A percentile compares a stretch with the other conserved stretches of the same genome.
These are phyloP conservation scores for Autographa pulchrina DNA, from an alignment of 2,888 invertebrate genomes.

Conservation along the genomic window DNA sequence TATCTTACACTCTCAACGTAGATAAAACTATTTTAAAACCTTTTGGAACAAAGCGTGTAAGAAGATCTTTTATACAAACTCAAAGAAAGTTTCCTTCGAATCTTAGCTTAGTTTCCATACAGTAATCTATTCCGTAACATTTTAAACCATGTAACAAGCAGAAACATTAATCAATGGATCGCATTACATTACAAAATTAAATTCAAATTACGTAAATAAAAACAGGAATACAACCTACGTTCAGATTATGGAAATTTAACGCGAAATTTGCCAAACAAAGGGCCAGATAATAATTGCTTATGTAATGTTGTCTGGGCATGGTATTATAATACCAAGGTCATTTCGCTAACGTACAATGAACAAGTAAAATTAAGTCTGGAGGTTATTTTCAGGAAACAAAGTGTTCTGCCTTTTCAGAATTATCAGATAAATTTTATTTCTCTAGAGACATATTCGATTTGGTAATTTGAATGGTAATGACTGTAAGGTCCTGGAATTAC, in stretches of 20 bases:
- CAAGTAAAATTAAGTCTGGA: constrained; percentile 42
- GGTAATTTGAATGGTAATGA: constrained; percentile 48
- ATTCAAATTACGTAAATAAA: constrained; percentile 36
- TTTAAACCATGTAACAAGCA: constrained; percentile 18
- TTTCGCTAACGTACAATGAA: constrained; percentile 19
- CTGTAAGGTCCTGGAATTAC: constrained; percentile 29
- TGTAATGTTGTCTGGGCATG: constrained; percentile 53
- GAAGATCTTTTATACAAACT: background rate
- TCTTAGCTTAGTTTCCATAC: background rate
- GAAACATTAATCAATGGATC: constrained; percentile 21
- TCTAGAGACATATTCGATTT: constrained; percentile 48
- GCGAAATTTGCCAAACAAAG: constrained; percentile 50
- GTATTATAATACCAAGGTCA: constrained; percentile 46
- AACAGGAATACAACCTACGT: constrained; percentile 36
- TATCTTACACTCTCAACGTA: background rate
- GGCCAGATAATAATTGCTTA: constrained; percentile 50
- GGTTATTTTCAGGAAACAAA: constrained; percentile 39
- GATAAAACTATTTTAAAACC: background rate
- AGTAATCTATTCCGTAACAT: constrained; percentile 18
- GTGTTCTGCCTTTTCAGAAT: constrained; percentile 35
- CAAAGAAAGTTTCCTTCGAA: background rate
- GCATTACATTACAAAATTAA: constrained; percentile 35
- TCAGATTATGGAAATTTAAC: constrained; percentile 46
- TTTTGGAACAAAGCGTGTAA: background rate
- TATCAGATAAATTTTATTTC: constrained; percentile 50